A percentile compares a stretch with the other conserved stretches of the same genome.
Evolutionary conservation across 2,797 vertebrate genomes (phyloP).

Genomic region (Chelon auratus): DNA sequence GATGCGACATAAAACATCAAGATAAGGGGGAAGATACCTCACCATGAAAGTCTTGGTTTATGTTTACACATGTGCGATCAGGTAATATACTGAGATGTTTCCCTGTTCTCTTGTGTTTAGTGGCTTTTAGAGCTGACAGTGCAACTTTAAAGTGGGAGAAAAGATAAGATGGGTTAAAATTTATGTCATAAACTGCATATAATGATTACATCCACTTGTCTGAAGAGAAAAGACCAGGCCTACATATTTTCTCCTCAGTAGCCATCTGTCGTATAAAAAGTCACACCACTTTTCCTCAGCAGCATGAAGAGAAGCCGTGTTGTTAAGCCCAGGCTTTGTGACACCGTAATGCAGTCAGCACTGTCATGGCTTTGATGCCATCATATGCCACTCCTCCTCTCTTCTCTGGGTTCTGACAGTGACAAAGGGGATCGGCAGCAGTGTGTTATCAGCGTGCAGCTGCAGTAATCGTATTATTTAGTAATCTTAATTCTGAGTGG

Average conservation of each 20-base stretch:
- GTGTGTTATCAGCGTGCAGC: conserved; percentile 78
- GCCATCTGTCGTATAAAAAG: conserved; percentile 34
- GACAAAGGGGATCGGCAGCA: conserved; percentile 72
- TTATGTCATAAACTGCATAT: conserved; percentile 6
- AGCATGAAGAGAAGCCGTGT: conserved; percentile 38
- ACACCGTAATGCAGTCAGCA: conserved; percentile 49
- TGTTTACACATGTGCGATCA: conserved; percentile 50
- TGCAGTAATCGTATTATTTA: conserved; percentile 84
- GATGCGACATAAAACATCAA: conserved; percentile 57
- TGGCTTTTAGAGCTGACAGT: conserved; percentile 18
- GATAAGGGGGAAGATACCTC: conserved; percentile 57
- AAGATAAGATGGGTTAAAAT: conserved; percentile 24
- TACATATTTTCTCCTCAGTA: conserved; percentile 1
- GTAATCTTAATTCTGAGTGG: conserved; percentile 81
- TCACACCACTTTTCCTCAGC: conserved; percentile 28
- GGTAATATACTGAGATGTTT: conserved; percentile 20
- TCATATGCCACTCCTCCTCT: conserved; percentile 63
- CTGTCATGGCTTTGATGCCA: conserved; percentile 71
- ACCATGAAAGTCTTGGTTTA: conserved; percentile 38
- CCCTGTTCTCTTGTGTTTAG: conserved; percentile 7
- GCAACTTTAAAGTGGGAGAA: conserved; percentile 22
- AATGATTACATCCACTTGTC: conserved; percentile 22
- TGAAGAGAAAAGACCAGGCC: background rate
- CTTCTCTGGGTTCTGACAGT: conserved; percentile 65
- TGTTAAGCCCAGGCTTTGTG: conserved; percentile 42